Evolutionary conservation across 2,888 invertebrate species (phyloP), one percentile per base, ranked within the genome.

Genomic region (Callimorpha dominula): DNA sequence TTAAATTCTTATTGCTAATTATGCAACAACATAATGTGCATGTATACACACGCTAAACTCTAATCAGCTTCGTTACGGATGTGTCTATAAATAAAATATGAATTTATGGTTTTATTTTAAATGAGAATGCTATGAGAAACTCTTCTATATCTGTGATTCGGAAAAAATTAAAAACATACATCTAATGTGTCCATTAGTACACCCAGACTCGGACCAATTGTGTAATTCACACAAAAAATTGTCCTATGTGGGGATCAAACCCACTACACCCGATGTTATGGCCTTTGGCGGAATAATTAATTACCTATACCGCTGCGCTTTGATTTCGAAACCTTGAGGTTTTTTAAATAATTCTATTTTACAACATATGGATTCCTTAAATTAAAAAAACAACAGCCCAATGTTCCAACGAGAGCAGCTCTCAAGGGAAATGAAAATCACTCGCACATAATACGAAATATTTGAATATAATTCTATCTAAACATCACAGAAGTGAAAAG

Each of bases 351-450:
- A 46, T 8, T 46, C 4, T 4, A 46, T 8, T 46, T 46, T 46
- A 46, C 43, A 9, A 46, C 43, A 1, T 46, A 46, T 46, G 4
- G 31, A 8, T 46, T 46, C 4, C 78, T 77, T 75, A 72, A 73
- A 78, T 69, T 70, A 77, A 78, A 76, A 72, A 74, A 81, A 69
- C 75, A 52, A 49, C 73, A 73, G 75, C 66, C 60, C 71, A 74
- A 78, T 80, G 72, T 77, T 63, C 73, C 43, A 46, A 46, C 9
- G 8, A 46, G 9, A 46, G 68, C 52, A 65, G 68, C 12, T 64
- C 80, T 72, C 78, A 42, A 65, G 81, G 80, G 80, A 80, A 82
- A 82, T 81, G 79, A 79, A 64, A 75, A 72, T 75, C 79, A 79
- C 72, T 77, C 70, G 49, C 74, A 72, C 76, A 73, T 70, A 63